Conservation (phyloP, 2,113 vertebrate genomes). For the Gadus macrocephalus region DNA sequence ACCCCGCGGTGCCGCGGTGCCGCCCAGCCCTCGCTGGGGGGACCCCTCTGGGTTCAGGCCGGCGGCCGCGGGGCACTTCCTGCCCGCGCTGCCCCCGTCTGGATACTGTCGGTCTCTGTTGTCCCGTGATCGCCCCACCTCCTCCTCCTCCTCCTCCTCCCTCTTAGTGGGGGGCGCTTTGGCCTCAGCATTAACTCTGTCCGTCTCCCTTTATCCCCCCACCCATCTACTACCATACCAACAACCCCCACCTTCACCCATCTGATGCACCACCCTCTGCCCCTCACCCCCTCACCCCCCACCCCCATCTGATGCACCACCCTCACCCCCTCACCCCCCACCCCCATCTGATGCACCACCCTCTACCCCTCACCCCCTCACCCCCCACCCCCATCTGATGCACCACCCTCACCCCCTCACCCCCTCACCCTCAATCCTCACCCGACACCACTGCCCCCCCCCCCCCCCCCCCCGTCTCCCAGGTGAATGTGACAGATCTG, state of each 20-base stretch:
- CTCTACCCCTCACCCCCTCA: conserved; percentile 15
- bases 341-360: conserved; percentile 24
- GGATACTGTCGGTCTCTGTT: too few relatives aligned
- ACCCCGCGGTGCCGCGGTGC: too few relatives aligned
- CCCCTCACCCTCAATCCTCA: conserved; percentile 15
- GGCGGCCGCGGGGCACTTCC: too few relatives aligned
- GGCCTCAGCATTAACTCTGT: too few relatives aligned
- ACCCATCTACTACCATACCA: not conserved
- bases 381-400: conserved; percentile 20
- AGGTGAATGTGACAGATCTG: conserved; percentile 91
- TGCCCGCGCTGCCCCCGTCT: too few relatives aligned
- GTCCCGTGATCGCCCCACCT: too few relatives aligned
- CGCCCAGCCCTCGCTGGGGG: too few relatives aligned
- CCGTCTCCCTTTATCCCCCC: too few relatives aligned
- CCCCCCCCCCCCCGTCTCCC: conserved; percentile 35
- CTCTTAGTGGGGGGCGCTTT: too few relatives aligned
- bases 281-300: conserved; percentile 20
- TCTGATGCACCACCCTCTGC: conserved; percentile 23
- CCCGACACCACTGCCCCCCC: too few relatives aligned
- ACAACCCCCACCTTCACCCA: not conserved
- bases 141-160: too few relatives aligned
- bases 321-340: not conserved
- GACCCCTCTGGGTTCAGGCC: too few relatives aligned
- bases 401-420: conserved; percentile 16
- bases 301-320: not conserved